Conservation (phyloP, 2,888 invertebrate species). For the Lissonota sp. region DNA sequence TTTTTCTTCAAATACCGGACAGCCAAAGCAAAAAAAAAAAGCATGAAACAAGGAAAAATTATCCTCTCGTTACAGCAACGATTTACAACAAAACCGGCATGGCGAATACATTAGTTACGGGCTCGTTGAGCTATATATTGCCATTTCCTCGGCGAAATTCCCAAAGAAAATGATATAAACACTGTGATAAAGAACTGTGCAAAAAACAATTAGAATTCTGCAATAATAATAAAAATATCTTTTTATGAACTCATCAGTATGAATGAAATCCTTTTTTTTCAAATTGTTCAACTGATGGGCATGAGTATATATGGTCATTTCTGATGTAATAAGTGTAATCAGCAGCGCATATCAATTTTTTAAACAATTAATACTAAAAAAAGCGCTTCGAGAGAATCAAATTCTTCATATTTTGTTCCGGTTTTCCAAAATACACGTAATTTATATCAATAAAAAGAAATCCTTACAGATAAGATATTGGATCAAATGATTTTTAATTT, state of each 20-base stretch:
- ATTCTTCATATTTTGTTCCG: too few relatives aligned
- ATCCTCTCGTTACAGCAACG: slow-evolving; percentile 36
- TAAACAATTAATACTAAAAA: too few relatives aligned
- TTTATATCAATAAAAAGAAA: neutral
- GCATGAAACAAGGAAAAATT: neutral
- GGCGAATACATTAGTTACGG: slow-evolving; percentile 61
- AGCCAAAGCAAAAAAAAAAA: slow-evolving; percentile 4
- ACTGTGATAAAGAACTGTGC: slow-evolving; percentile 7
- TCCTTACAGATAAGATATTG: neutral
- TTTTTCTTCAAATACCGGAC: slow-evolving; percentile 40
- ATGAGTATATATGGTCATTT: too few relatives aligned
- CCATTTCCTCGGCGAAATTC: slow-evolving; percentile 45
- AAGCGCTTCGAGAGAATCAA: too few relatives aligned
- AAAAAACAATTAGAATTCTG: neutral
- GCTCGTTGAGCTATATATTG: slow-evolving; percentile 19
- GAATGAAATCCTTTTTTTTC: too few relatives aligned
- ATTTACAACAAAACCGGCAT: slow-evolving; percentile 43
- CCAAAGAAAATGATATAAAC: slow-evolving; percentile 12
- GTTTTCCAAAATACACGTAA: too few relatives aligned
- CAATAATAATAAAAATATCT: neutral
- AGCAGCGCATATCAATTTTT: too few relatives aligned
- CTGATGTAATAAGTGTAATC: too few relatives aligned
- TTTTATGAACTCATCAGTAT: too few relatives aligned
- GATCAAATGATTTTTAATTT: neutral
- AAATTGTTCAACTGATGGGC: too few relatives aligned